These are phyloP conservation scores for Entelurus aequoreus DNA, from an alignment of 2,113 vertebrate species.

Conservation along the genomic window DNA sequence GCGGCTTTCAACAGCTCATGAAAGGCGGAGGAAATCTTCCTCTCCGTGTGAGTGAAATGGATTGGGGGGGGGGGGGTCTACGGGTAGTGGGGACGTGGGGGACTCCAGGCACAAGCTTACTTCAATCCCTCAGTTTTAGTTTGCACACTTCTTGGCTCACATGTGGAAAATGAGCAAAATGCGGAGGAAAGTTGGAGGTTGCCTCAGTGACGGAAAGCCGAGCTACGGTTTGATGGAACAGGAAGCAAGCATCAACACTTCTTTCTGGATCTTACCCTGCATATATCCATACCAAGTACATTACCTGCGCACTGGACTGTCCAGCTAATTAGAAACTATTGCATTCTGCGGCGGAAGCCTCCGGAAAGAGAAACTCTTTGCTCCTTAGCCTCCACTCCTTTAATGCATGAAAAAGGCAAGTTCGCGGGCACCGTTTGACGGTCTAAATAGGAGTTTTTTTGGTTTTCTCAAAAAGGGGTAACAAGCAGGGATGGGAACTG, in stretches of 20 bases:
- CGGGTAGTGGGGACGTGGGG: conserved; percentile 19
- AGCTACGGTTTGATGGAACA: conserved; percentile 9
- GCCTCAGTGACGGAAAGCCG: conserved; percentile 16
- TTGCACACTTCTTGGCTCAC: conserved; percentile 29
- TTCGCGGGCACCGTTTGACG: conserved; percentile 37
- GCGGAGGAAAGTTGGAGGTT: conserved; percentile 32
- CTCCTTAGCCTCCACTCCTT: conserved; percentile 39
- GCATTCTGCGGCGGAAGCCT: not conserved
- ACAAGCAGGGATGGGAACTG: not conserved
- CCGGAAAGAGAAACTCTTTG: conserved; percentile 8
- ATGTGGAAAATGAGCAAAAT: conserved; percentile 32
- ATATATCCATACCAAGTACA: conserved; percentile 27
- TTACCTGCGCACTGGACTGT: conserved; percentile 23
- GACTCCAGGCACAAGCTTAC: conserved; percentile 46
- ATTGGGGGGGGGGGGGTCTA: conserved; percentile 39
- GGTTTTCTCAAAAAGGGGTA: conserved; percentile 44
- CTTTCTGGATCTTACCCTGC: conserved; percentile 20
- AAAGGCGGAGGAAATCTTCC: conserved; percentile 58
- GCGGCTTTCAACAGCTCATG: conserved; percentile 59
- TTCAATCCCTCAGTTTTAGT: conserved; percentile 41
- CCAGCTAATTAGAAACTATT: conserved; percentile 39
- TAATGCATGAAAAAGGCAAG: conserved; percentile 25
- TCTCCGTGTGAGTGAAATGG: conserved; percentile 48
- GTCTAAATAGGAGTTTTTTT: conserved; percentile 40
- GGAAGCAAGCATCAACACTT: not conserved